Conservation (phyloP, 2,888 invertebrate species). For the Glyphotaelius pellucidus region DNA sequence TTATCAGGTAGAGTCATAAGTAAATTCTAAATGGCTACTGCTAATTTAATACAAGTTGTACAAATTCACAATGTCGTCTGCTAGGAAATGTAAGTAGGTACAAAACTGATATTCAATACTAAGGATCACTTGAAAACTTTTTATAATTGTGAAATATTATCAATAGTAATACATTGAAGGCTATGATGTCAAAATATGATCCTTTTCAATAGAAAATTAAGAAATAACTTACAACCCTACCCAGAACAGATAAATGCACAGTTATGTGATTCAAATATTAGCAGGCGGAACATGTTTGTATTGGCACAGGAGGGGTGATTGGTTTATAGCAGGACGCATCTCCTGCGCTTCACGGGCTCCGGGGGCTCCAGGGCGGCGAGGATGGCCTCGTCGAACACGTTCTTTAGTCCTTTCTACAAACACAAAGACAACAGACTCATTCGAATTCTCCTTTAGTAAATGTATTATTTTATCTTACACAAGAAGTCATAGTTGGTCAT, state of each 20-base stretch:
- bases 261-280: slow-evolving; percentile 13
- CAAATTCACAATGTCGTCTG: neutral
- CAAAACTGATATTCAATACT: neutral
- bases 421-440: neutral
- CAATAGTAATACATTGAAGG: neutral
- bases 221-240: neutral
- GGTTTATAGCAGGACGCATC: slow-evolving; percentile 74
- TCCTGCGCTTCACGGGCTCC: slow-evolving; percentile 95
- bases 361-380: slow-evolving; percentile 98
- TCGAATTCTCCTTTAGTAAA: too few species aligned
- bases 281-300: neutral
- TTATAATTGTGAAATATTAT: neutral
- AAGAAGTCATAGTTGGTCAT: neutral
- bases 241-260: slow-evolving; percentile 23
- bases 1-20: slow-evolving; percentile 2
- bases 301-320: slow-evolving; percentile 10
- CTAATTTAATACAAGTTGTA: neutral
- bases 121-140: neutral
- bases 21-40: neutral
- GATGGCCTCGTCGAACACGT: slow-evolving; percentile 99
- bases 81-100: neutral
- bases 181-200: neutral
- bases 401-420: slow-evolving; percentile 95
- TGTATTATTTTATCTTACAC: too few species aligned
- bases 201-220: neutral